Evolutionary conservation across 2,888 invertebrate genomes (phyloP).

Genomic region (Cheilosia grossa): DNA sequence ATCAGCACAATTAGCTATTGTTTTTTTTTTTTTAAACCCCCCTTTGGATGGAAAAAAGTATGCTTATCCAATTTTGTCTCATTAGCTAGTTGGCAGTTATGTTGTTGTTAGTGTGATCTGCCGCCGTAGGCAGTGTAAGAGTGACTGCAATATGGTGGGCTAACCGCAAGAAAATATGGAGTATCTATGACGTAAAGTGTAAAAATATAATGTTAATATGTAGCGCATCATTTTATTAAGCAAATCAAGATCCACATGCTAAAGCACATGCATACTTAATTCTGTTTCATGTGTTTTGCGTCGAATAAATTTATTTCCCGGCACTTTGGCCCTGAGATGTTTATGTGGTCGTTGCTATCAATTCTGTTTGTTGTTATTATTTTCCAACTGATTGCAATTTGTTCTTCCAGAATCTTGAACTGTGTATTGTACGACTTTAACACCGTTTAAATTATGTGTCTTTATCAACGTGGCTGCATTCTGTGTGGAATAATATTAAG

Average conservation of each 20-base stretch:
- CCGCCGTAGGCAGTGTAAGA: not conserved
- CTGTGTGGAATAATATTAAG: not conserved
- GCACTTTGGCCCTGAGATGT: not conserved
- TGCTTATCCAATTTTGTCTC: not conserved
- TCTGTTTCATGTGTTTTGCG: no score
- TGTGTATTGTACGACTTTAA: no score
- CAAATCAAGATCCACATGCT: not conserved
- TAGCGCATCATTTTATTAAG: not conserved
- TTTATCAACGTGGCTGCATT: not conserved
- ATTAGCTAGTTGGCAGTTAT: not conserved
- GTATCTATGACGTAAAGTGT: not conserved
- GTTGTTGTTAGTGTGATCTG: conserved; percentile 9
- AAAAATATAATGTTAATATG: not conserved
- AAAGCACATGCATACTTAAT: no score
- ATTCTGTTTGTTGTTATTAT: not conserved
- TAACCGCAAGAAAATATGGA: conserved; percentile 20
- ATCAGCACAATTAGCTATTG: conserved; percentile 5
- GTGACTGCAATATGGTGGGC: conserved; percentile 36
- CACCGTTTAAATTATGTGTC: no score
- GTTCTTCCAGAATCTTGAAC: no score
- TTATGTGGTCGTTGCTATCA: not conserved
- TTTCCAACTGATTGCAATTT: no score
- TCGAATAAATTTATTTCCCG: not conserved
- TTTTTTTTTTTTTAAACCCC: not conserved
- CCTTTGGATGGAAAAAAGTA: not conserved